Evolutionary conservation across 1,140 invertebrate species (phyloP), one percentile per base, ranked within the genome.

Genomic region (Drosophila simulans): DNA sequence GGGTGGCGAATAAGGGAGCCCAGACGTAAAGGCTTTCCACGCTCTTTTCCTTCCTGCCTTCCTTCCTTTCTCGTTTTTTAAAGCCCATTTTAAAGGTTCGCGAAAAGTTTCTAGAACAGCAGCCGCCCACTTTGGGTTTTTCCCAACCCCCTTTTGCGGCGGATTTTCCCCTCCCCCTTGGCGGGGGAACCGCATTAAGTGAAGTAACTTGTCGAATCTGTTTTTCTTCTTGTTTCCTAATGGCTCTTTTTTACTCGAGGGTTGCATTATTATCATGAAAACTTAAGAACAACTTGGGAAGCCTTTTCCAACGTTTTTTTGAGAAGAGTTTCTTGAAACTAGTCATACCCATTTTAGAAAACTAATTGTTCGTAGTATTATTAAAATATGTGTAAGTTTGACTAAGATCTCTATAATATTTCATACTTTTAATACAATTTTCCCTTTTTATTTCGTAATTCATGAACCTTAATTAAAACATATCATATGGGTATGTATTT

Each of bases 131-230:
- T n/a, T 37, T 34, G 20, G 31, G 31, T 17, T 51, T 22, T 46
- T 20, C 35, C 17, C 31, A 10, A 31, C 27, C 39, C 42, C 39
- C 42, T 31, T 60, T 27, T 34, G 4, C 5, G 10, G 25, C 5
- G 13, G 22, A 20, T 35, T 31, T 49, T 10, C 3, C n/a, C 7
- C 3, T 22, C 17, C 22, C 42, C 37, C 27, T n/a, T 11, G 34
- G 13, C 25, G 51, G 40, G 15, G 20, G 51, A 42, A 51, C 39
- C 59, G 34, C 59, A 64, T 64, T 75, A 75, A 75, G 71, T 84
- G 40, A 65, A 71, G 64, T 60, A 80, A 84, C 76, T 84, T 84
- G 82, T 74, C 73, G 68, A 81, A 86, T 66, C 73, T 77, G 69
- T 69, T 49, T 49, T 49, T 54, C 49, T 45, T 51, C 49, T 56